A percentile compares a stretch with the other conserved stretches of the same genome.
phyloP scores from a whole-genome alignment of 2,113 vertebrate species.

The Oreotragus oreotragus region DNA sequence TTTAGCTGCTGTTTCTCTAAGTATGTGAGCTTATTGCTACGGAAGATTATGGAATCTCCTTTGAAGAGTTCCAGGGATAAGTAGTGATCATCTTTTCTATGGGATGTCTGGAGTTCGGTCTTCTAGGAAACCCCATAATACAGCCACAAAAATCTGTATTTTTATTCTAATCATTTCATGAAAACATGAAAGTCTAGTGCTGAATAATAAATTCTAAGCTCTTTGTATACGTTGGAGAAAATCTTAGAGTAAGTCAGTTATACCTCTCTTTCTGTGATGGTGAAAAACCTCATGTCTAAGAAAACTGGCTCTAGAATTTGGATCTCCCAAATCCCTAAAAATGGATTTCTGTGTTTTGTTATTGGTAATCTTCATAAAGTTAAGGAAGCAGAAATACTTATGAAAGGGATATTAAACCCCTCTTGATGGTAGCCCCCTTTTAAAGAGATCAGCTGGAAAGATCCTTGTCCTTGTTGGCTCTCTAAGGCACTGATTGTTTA shows the following conservation, averaged over 20 bases:
- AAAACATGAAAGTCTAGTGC: background rate
- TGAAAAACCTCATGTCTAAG: background rate
- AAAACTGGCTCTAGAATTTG: background rate
- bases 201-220: background rate
- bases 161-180: background rate
- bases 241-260: background rate
- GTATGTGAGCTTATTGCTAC: background rate
- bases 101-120: background rate
- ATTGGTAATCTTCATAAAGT: background rate
- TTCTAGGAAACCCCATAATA: background rate
- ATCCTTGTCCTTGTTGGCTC: background rate
- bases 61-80: constrained; percentile 6
- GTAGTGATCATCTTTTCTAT: background rate
- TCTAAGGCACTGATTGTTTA: background rate
- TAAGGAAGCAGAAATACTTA: background rate
- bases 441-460: background rate
- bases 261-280: background rate
- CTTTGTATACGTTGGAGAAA: background rate
- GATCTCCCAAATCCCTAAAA: background rate
- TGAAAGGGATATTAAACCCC: background rate
- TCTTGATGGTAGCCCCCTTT: background rate
- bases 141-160: background rate
- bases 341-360: background rate
- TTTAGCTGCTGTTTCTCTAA: background rate
- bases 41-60: background rate